Base-by-base conservation (phyloP, 2,113 vertebrate genomes). In the Mormyrus iriodes region DNA sequence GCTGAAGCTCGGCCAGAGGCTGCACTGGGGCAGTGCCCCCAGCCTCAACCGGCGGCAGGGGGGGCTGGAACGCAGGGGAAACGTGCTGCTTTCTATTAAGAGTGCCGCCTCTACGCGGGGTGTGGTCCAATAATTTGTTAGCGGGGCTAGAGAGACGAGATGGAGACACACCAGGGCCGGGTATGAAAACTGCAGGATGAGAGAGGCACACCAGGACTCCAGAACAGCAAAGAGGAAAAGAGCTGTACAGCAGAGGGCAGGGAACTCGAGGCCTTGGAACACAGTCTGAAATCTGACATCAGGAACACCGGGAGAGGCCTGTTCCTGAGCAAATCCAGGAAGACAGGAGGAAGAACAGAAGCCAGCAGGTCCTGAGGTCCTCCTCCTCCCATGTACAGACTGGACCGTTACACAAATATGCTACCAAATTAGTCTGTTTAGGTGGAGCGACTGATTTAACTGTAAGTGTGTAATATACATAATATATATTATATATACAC, bases 1-100 rank as follows among this genome's bases (percentile, higher is more conserved):
- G 76, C 91, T 91, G 93, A 92, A 94, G 95, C 93, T 97, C 97
- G 35, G 93, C 92, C 21, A 87, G 91, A 27, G 93, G 84, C 91
- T 96, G 96, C 90, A 94, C 93, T 90, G 93, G 93, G 91, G 91
- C 90, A 94, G 91, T 90, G 92, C 93, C 94, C 17, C 90, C 92
- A 93, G 95, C 95, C 96, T 99, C 98, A 83, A 96, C 93, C 69
- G 98, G 98, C 90, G 98, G 98, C 92, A 98, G 96, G n/a, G 98
- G 98, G 3, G 98, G 98, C 95, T 99, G 98, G 97, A 97, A 98
- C 95, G 97, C 97, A 0, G 98, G 98, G 90, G 97, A 97, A 84
- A 96, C 95, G 95, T 98, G 98, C 96, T 98, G 98, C 96, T 99
- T 99, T 97, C 98, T 98, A 97, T 93, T 97, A 96, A 99, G 94